Base-by-base conservation (phyloP, 2,797 vertebrate species). In the Microchirus variegatus region DNA sequence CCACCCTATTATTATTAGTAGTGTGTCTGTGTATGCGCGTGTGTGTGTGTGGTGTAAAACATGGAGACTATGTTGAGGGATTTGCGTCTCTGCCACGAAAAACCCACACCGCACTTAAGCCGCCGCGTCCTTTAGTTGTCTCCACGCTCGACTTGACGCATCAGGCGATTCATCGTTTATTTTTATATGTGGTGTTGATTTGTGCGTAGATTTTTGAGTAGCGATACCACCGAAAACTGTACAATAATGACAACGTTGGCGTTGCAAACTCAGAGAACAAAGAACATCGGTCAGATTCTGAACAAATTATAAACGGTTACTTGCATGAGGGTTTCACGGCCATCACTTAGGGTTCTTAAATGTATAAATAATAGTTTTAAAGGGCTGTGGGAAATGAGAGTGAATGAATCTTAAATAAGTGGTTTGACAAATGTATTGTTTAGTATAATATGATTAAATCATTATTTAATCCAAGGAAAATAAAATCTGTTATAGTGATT, bases 1-100 rank as follows among this genome's bases (percentile, higher is more conserved):
- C 84, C 82, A 90, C 84, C 82, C 86, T 88, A 78, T 87, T 86
- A 92, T 92, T 92, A 92, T 89, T 90, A 90, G 74, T 81, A 81
- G 69, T 18, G 72, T 55, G 70, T 54, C 52, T 61, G n/a, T 40
- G 43, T 65, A 56, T 65, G 59, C 17, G 49, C 22, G 53, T 16
- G 54, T 2, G 22, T 56, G 43, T 61, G 70, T 79, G 82, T 62
- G 70, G 78, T 60, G 45, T 19, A 62, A 79, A 66, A 73, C 70
- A 75, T 79, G 66, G 53, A 0, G 16, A 70, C 64, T 42, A 84
- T 82, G 67, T 77, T 48, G 17, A 61, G 59, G 59, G 83, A 71
- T 63, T 63, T 69, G 66, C 26, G 50, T 66, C 54, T 73, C 67
- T 22, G 26, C 72, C 60, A 60, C 50, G 41, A 22, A 75, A 70